Base-by-base conservation (phyloP, 2,113 vertebrate species). In the Apus apus region DNA sequence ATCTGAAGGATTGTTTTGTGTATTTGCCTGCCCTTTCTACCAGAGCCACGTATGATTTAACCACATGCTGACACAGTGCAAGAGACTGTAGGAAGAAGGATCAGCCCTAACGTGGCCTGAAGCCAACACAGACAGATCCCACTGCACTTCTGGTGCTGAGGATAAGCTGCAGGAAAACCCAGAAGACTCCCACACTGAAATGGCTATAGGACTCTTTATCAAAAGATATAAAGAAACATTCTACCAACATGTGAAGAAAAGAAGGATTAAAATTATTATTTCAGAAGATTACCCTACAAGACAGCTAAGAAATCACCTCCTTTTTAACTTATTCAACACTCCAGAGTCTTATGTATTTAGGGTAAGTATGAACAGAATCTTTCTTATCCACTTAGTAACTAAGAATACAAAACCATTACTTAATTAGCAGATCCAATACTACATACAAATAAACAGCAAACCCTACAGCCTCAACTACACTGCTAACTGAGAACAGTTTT, bases 361-460 rank as follows among this genome's bases (percentile, higher is more conserved):
- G 85, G 90, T 94, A 96, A 97, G 90, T 90, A 92, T 73, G 30
- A 71, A 64, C 23, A 76, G 54, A 84, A 65, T 60, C 78, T 72
- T 76, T 72, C 53, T 81, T 71, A 71, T 12, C 15, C 56, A 13
- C 51, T 74, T 80, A 83, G 26, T 66, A 88, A 73, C 17, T 34
- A 75, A 54, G 65, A 90, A 54, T 11, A 68, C 13, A 75, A 90
- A 71, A 6, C 1, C 34, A 77, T 21, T 21, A 51, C 81, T 65
- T 82, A 56, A 51, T 58, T 20, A 81, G 75, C 58, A 86, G 61
- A 64, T n/a, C 40, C 14, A 51, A 46, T 32, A 46, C 38, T 29
- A 56, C 2, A 40, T 3, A 85, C 38, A 95, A 93, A 79, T 29
- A 43, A 88, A 65, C 53, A 61, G 53, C 70, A 93, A 90, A 81